Conservation (phyloP, 2,113 vertebrate genomes). For the Pedetes capensis region DNA sequence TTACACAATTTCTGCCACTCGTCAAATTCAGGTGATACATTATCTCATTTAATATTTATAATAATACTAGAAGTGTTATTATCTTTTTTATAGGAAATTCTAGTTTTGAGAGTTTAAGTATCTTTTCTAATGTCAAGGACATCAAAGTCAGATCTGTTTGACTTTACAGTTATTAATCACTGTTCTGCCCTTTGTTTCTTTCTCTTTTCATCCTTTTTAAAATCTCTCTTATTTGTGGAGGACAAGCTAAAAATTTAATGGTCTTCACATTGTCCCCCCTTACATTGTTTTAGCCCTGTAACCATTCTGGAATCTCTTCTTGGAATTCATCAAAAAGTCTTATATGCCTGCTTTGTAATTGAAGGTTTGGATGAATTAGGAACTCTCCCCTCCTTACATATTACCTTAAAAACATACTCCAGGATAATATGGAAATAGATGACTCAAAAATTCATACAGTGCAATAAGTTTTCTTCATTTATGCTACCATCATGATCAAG, state of each 20-base stretch:
- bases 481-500: background rate
- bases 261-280: background rate
- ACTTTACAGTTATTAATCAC: background rate
- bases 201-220: background rate
- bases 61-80: background rate
- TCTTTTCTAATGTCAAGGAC: background rate
- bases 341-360: background rate
- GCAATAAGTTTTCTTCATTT: background rate
- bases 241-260: background rate
- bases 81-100: background rate
- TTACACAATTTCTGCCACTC: background rate
- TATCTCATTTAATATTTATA: background rate
- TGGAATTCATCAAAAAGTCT: background rate
- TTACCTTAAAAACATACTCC: background rate
- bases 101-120: background rate
- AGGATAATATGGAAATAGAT: background rate
- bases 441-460: background rate
- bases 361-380: background rate
- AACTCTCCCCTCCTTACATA: background rate
- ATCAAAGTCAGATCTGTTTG: background rate
- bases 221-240: background rate
- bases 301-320: background rate
- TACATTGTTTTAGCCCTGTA: background rate
- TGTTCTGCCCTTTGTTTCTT: background rate
- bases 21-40: background rate